Evolutionary conservation across 2,888 invertebrate species (phyloP).

Genomic region (Hydrotaea cyrtoneurina): DNA sequence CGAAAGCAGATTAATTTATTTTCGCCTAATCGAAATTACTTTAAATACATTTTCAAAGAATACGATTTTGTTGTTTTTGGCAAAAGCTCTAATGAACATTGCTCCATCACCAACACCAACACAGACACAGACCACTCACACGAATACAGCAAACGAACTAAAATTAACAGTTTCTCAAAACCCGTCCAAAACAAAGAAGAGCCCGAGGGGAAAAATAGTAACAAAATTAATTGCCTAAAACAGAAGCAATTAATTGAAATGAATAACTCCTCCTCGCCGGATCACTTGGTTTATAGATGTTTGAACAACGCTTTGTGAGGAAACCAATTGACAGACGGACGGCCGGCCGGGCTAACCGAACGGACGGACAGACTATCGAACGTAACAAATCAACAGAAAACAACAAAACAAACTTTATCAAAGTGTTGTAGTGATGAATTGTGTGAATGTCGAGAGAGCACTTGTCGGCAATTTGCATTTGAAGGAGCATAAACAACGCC

Average conservation of each 20-base stretch:
- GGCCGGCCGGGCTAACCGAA: not conserved
- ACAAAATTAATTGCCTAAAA: conserved; percentile 68
- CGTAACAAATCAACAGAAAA: conserved; percentile 31
- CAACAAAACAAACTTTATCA: conserved; percentile 27
- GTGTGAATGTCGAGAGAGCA: conserved; percentile 6
- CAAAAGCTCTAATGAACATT: conserved; percentile 13
- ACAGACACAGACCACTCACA: conserved; percentile 1
- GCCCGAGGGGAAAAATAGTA: conserved; percentile 28
- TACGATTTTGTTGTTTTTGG: not conserved
- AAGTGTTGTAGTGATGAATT: conserved; percentile 37
- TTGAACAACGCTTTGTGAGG: conserved; percentile 6
- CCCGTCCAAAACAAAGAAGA: not conserved
- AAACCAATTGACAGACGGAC: conserved; percentile 12
- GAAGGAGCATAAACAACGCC: not conserved
- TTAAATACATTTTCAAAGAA: conserved; percentile 39
- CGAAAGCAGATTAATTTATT: conserved; percentile 18
- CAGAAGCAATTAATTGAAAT: conserved; percentile 68
- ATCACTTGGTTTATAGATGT: conserved; percentile 1
- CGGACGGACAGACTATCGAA: conserved; percentile 7
- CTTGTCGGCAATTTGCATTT: conserved; percentile 28
- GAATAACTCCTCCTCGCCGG: conserved; percentile 28
- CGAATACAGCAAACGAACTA: conserved; percentile 11
- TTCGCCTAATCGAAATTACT: conserved; percentile 33
- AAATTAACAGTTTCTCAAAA: conserved; percentile 35
- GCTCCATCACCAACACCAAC: conserved; percentile 9